These are phyloP conservation scores for Cranoglanis bouderius DNA, from an alignment of 2,113 vertebrate genomes.

Conservation along the genomic window DNA sequence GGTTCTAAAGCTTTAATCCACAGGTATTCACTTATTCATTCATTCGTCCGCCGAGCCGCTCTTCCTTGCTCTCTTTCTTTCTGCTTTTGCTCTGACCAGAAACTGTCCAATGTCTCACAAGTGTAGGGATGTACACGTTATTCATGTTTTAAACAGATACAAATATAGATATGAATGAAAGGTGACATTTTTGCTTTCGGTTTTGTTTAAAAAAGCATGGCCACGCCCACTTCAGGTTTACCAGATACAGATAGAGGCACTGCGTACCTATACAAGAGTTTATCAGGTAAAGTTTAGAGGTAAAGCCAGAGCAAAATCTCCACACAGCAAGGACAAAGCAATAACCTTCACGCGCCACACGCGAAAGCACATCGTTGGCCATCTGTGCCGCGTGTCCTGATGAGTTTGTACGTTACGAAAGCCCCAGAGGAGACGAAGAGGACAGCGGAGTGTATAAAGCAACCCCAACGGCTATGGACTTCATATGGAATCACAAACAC, in stretches of 20 bases:
- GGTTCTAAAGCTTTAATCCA: slow-evolving; percentile 40
- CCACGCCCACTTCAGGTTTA: neutral
- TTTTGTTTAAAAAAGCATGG: neutral
- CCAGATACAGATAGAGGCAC: neutral
- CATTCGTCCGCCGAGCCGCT: slow-evolving; percentile 26
- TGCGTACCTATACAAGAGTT: neutral
- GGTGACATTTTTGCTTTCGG: neutral
- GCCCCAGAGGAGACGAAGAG: slow-evolving; percentile 16
- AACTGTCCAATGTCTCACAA: slow-evolving; percentile 14
- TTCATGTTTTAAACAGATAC: too few relatives aligned
- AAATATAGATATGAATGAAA: neutral
- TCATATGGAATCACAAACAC: slow-evolving; percentile 45
- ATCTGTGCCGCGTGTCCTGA: slow-evolving; percentile 21
- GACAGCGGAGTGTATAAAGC: slow-evolving; percentile 19
- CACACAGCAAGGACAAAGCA: neutral
- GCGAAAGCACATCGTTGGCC: neutral
- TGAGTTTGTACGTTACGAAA: slow-evolving; percentile 29
- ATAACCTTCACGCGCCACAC: slow-evolving; percentile 9
- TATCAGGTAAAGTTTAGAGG: neutral
- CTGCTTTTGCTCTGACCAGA: neutral
- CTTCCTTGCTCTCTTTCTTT: neutral
- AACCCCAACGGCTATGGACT: slow-evolving; percentile 36
- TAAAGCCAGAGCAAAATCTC: slow-evolving; percentile 11
- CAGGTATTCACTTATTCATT: slow-evolving; percentile 39
- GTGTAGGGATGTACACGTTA: too few relatives aligned